Evolutionary conservation across 2,113 vertebrate genomes (phyloP), one percentile per base, ranked within the genome.

Genomic region (Aviceda subcristata): DNA sequence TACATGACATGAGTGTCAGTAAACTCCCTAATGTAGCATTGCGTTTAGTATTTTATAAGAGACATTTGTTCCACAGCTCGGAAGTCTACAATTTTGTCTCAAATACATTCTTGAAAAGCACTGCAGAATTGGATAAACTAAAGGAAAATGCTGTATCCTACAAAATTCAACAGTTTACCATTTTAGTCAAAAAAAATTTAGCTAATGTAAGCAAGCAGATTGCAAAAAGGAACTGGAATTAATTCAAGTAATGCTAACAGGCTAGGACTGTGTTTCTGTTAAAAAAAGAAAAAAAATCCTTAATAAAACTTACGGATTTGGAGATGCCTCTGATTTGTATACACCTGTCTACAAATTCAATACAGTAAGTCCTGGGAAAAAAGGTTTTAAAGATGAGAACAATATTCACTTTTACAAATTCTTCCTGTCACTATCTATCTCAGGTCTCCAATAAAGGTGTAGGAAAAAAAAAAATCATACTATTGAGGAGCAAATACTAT

Each of bases 101-200:
- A 88, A 64, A 60, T 36, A 39, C 0, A 0, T 24, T 76, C 53
- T 45, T 55, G 39, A 73, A 69, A 94, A 74, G 12, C 29, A 48
- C 0, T 39, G 27, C 51, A 90, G 77, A 94, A 63, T 15, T 78
- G 17, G 24, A 51, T 41, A 78, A 69, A 53, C 43, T 72, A n/a
- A 64, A 92, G 69, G 39, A 94, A 87, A 90, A 90, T 45, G 15
- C 30, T 76, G 19, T 34, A 71, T 38, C 62, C 91, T 84, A 60
- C 56, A 85, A 92, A 87, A 91, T 74, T n/a, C 72, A 88, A 86
- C 71, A 90, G 64, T 95, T 95, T 67, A 75, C 29, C 41, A 55
- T 68, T 90, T 51, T 17, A 86, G 17, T 13, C 82, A 95, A 75
- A 78, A 94, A 81, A 85, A 82, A n/a, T 67, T 75, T 30, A 79